Evolutionary conservation across 1,140 invertebrate genomes (phyloP), one percentile per base, ranked within the genome.

Genomic region (Bombus breviceps): DNA sequence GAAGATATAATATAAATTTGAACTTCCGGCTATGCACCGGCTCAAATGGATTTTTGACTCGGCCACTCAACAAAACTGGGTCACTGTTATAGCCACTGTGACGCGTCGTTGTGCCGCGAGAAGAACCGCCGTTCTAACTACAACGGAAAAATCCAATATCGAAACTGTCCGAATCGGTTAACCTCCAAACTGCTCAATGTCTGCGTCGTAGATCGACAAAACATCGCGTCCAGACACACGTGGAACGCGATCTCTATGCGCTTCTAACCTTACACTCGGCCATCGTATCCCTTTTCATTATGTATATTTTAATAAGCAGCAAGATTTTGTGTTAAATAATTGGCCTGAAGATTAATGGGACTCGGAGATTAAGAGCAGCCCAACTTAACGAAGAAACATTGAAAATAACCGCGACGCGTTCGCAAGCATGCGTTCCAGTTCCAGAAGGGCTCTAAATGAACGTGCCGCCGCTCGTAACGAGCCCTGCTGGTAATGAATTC

Each of bases 401-500:
- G 77, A 85, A 80, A 80, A 64, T 85, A 85, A 72, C 41, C 77
- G 43, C 68, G 76, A n/a, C 43, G 64, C 62, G 34, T 57, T 83
- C 66, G 39, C 53, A 41, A 53, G 76, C 66, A 84, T 72, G 76
- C 83, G 83, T 84, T 64, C 83, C 77, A 80, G 43, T 81, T 85
- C 59, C 79, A 81, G 59, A 34, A 87, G 78, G 75, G 68, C 76
- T 80, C 76, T 73, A 88, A 90, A 90, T 74, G 83, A 88, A 86
- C 72, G 79, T 69, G 78, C 53, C 66, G 68, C 62, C 59, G 41
- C 88, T 66, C 88, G 81, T 87, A 87, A 87, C 88, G 81, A 89
- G 75, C 75, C 68, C 47, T 12, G 62, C 41, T 66, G 83, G 62
- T 90, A 86, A 91, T 90, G 80, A 90, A 90, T 90, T 90, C 83